Percentiles rank a stretch among this genome's conserved stretches.
phyloP scores from a whole-genome alignment of 2,888 invertebrate genomes.

The Chesias legatella region DNA sequence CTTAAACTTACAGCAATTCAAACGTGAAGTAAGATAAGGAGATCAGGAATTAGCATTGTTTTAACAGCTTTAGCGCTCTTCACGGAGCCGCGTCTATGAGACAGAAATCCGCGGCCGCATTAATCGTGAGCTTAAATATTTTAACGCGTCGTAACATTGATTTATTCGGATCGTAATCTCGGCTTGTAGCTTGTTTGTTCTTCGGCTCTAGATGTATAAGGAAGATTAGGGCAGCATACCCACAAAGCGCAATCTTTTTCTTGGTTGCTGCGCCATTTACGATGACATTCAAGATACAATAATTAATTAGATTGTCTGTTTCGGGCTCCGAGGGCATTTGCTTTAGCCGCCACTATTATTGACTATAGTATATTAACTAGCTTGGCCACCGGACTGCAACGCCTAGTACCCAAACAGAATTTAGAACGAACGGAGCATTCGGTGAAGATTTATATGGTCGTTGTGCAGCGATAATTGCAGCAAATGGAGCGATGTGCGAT shows the following conservation, averaged over 20 bases:
- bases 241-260: constrained; percentile 41
- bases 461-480: constrained; percentile 76
- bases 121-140: constrained; percentile 79
- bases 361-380: constrained; percentile 23
- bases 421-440: constrained; percentile 63
- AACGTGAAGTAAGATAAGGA: constrained; percentile 10
- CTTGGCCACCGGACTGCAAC: constrained; percentile 37
- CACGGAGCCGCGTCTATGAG: constrained; percentile 55
- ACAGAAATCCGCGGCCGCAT: constrained; percentile 62
- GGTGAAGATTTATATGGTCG: constrained; percentile 74
- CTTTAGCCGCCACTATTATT: constrained; percentile 29
- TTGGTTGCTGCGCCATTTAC: constrained; percentile 1
- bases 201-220: constrained; percentile 74
- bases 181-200: constrained; percentile 77
- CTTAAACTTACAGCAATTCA: too few species aligned
- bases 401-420: constrained; percentile 47
- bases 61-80: constrained; percentile 19
- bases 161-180: constrained; percentile 77
- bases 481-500: constrained; percentile 70
- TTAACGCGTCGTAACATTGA: constrained; percentile 80
- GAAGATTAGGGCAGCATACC: constrained; percentile 62
- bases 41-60: constrained; percentile 24
- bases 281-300: not conserved
- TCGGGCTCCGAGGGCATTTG: not conserved
- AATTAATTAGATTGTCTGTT: constrained; percentile 1